phyloP scores from a whole-genome alignment of 2,797 vertebrate species.

The Pterois miles region DNA sequence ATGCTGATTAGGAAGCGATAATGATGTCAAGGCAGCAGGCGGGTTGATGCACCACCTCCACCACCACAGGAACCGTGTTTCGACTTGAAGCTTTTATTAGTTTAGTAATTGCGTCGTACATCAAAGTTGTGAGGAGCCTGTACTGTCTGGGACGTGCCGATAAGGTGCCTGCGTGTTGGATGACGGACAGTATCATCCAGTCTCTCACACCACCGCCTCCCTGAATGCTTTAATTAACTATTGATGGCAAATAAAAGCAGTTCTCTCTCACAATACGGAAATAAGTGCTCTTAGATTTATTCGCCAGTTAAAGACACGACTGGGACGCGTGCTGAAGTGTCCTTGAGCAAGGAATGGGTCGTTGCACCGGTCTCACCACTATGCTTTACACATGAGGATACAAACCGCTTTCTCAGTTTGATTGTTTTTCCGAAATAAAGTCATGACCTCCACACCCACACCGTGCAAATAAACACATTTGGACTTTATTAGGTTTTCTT shows the following conservation, averaged over 20 bases:
- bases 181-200: slow-evolving; percentile 74
- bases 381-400: not conserved
- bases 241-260: slow-evolving; percentile 51
- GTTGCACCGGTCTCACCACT: not conserved
- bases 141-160: slow-evolving; percentile 74
- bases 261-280: slow-evolving; percentile 24
- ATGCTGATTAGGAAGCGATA: slow-evolving; percentile 68
- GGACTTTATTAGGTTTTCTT: no score
- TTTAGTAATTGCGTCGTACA: slow-evolving; percentile 84
- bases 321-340: slow-evolving; percentile 17
- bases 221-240: slow-evolving; percentile 71
- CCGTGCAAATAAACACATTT: not conserved
- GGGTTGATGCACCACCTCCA: slow-evolving; percentile 51
- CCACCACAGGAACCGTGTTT: slow-evolving; percentile 61
- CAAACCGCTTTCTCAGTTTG: not conserved
- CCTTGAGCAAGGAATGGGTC: slow-evolving; percentile 22
- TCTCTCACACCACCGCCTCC: slow-evolving; percentile 32
- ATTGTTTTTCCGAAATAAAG: not conserved
- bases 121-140: slow-evolving; percentile 77
- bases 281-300: slow-evolving; percentile 15
- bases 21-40: slow-evolving; percentile 64
- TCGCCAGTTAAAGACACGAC: not conserved
- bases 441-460: not conserved
- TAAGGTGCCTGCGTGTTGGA: slow-evolving; percentile 70
- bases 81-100: slow-evolving; percentile 81